Conservation (phyloP, 2,888 invertebrate species). For the Xanthorhoe designata region DNA sequence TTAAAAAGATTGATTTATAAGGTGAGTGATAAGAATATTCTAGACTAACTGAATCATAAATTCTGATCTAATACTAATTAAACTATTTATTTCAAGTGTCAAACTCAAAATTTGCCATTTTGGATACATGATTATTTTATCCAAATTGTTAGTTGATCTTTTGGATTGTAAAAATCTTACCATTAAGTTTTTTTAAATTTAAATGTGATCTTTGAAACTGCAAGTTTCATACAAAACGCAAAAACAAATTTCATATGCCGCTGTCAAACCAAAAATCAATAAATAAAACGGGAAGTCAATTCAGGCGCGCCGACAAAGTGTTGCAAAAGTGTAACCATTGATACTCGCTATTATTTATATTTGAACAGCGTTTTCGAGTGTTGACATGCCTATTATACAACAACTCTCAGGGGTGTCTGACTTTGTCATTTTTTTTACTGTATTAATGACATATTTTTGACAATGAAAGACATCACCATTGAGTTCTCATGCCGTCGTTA, state of each 20-base stretch:
- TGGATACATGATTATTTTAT: too few relatives aligned
- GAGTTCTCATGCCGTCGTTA: slow-evolving; percentile 80
- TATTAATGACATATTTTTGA: slow-evolving; percentile 81
- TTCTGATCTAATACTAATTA: too few relatives aligned
- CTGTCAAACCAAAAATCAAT: slow-evolving; percentile 66
- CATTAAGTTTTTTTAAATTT: not conserved
- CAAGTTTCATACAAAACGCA: not conserved
- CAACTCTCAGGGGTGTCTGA: slow-evolving; percentile 76
- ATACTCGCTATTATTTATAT: slow-evolving; percentile 78
- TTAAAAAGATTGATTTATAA: too few relatives aligned
- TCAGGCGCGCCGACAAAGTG: slow-evolving; percentile 78
- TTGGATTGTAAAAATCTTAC: too few relatives aligned
- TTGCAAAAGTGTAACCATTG: slow-evolving; percentile 61
- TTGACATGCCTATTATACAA: slow-evolving; percentile 83
- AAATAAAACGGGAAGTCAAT: slow-evolving; percentile 65
- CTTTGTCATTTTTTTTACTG: slow-evolving; percentile 71
- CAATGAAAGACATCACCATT: slow-evolving; percentile 81
- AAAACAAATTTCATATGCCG: slow-evolving; percentile 34
- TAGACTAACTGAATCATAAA: too few relatives aligned
- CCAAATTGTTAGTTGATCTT: too few relatives aligned
- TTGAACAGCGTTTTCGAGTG: slow-evolving; percentile 74
- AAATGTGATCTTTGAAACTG: not conserved
- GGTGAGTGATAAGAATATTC: too few relatives aligned
- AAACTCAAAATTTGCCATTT: too few relatives aligned
- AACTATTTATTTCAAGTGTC: too few relatives aligned